A percentile compares a stretch with the other conserved stretches of the same genome.
phyloP scores from a whole-genome alignment of 2,113 vertebrate genomes.

The Hemicordylus capensis region DNA sequence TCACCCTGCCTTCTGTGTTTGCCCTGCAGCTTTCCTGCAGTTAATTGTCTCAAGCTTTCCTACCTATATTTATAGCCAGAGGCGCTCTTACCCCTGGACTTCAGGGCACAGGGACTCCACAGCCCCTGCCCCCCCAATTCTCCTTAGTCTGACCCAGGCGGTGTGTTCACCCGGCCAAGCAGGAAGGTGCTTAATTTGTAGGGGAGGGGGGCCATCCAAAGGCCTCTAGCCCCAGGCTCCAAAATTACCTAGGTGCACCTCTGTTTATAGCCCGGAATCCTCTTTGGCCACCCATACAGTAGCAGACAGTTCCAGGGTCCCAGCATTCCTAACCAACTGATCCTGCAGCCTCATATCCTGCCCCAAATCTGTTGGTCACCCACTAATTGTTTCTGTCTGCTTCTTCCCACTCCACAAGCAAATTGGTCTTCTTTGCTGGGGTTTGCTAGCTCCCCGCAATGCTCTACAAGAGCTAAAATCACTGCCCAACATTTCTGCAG shows the following conservation, averaged over 20 bases:
- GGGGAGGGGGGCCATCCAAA: too few species aligned
- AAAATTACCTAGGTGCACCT: too few species aligned
- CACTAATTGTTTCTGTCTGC: not conserved
- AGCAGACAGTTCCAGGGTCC: not conserved
- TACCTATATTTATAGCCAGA: too few species aligned
- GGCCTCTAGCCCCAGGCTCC: too few species aligned
- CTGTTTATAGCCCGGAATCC: not conserved
- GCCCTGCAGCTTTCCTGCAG: not conserved
- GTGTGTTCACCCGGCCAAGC: too few species aligned
- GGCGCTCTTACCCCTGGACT: too few species aligned
- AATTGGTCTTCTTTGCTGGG: not conserved
- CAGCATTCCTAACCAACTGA: not conserved
- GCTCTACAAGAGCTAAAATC: not conserved
- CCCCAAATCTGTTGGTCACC: not conserved
- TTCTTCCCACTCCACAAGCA: not conserved
- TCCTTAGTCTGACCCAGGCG: too few species aligned
- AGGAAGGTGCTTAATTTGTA: too few species aligned
- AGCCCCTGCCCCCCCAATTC: too few species aligned
- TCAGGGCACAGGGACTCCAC: too few species aligned
- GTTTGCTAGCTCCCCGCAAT: not conserved
- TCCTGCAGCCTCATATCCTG: not conserved
- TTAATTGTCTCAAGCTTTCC: not conserved
- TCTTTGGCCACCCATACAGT: not conserved
- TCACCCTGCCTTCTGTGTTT: not conserved
- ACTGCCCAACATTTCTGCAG: not conserved